Percentiles rank a stretch among this genome's conserved stretches.
Evolutionary conservation across 2,797 vertebrate genomes (phyloP).

Genomic region (Bovichtus diacanthus): DNA sequence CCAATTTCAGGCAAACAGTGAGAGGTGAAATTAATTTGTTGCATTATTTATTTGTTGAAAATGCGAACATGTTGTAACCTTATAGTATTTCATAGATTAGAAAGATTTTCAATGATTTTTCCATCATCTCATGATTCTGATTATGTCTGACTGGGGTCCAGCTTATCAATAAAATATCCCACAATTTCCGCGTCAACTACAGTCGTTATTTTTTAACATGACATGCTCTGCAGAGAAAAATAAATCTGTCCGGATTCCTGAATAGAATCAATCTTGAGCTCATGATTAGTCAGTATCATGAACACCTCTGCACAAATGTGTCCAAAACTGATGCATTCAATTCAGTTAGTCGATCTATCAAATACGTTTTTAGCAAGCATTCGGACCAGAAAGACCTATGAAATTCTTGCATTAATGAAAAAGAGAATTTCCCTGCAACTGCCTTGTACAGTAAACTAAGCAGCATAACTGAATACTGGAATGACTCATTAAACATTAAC

Average conservation of each 20-base stretch:
- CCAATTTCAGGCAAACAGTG: not conserved
- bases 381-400: slow-evolving; percentile 4
- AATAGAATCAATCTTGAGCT: too few species aligned
- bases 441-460: not conserved
- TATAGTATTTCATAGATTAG: not conserved
- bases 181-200: slow-evolving; percentile 28
- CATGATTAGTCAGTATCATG: too few species aligned
- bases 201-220: slow-evolving; percentile 48
- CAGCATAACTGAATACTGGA: not conserved
- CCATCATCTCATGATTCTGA: slow-evolving; percentile 9
- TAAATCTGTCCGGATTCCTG: too few species aligned
- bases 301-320: too few species aligned
- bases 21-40: not conserved
- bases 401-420: slow-evolving; percentile 19
- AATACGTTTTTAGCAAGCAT: not conserved
- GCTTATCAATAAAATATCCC: slow-evolving; percentile 39
- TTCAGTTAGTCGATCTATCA: too few species aligned
- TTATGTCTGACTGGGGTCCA: not conserved
- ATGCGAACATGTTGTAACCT: not conserved
- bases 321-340: too few species aligned
- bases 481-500: slow-evolving; percentile 36
- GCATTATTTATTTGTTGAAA: not conserved
- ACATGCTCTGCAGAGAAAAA: too few species aligned
- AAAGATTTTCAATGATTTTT: not conserved
- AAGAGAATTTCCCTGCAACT: slow-evolving; percentile 4